A percentile compares a stretch with the other conserved stretches of the same genome.
Conservation (phyloP, 2,888 invertebrate species). For the Stratiomys singularior region DNA sequence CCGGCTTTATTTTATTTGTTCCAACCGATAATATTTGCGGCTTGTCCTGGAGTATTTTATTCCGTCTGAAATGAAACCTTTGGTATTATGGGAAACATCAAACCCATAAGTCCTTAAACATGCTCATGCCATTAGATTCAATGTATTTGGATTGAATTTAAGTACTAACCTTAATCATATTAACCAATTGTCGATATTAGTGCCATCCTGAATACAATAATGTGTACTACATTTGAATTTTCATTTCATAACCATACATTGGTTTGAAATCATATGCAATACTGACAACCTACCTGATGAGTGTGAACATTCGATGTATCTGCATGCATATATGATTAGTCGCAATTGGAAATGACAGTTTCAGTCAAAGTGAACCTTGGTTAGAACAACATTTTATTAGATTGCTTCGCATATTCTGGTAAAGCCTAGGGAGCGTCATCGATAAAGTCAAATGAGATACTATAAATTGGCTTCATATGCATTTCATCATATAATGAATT, state of each 20-base stretch:
- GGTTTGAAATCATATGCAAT: background rate
- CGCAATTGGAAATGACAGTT: background rate
- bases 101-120: too few species aligned
- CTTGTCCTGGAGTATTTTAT: too few species aligned
- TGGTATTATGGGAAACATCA: too few species aligned
- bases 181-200: background rate
- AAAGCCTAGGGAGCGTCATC: background rate
- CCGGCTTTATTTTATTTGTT: too few species aligned
- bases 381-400: background rate
- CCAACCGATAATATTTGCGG: too few species aligned
- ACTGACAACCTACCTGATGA: background rate
- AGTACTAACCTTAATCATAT: background rate
- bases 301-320: background rate
- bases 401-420: background rate
- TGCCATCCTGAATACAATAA: background rate
- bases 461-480: background rate
- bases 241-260: background rate
- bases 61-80: too few species aligned
- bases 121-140: background rate
- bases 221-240: background rate
- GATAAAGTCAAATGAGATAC: background rate
- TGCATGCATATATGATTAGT: background rate
- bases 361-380: background rate
- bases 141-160: background rate
- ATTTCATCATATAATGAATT: background rate